A percentile compares a stretch with the other conserved stretches of the same genome.
Evolutionary conservation across 2,113 vertebrate genomes (phyloP).

Genomic region (Mandrillus leucophaeus): DNA sequence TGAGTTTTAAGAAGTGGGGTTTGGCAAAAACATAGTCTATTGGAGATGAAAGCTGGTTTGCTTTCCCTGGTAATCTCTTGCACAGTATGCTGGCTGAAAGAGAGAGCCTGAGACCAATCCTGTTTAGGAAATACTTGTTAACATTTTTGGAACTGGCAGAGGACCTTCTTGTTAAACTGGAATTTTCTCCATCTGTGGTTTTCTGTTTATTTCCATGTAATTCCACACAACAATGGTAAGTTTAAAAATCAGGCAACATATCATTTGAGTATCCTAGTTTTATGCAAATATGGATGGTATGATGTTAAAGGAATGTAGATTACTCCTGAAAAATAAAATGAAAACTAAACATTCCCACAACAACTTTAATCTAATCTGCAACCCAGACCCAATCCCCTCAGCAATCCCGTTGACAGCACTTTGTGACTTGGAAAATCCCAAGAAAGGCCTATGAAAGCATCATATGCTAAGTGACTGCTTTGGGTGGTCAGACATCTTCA

Average conservation of each 20-base stretch:
- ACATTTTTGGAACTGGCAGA: constrained; percentile 12
- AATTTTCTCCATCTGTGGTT: constrained; percentile 22
- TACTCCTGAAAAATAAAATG: background rate
- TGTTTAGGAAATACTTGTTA: constrained; percentile 10
- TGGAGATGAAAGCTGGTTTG: background rate
- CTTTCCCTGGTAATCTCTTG: background rate
- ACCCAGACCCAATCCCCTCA: background rate
- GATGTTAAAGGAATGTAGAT: background rate
- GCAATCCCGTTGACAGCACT: background rate
- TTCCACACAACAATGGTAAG: constrained; percentile 29
- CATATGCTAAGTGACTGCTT: background rate
- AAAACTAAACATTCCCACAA: background rate
- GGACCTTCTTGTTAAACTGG: constrained; percentile 13
- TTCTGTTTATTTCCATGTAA: constrained; percentile 44
- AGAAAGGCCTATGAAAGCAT: background rate
- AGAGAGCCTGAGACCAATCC: background rate
- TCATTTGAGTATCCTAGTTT: background rate
- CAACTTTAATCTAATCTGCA: background rate
- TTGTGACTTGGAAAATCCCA: background rate
- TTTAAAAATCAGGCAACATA: background rate
- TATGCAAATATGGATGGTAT: background rate
- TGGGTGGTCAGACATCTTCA: background rate
- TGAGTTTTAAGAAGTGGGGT: background rate
- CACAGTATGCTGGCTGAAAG: background rate
- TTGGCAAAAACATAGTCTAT: background rate